Evolutionary conservation across 2,113 vertebrate species (phyloP), one percentile per base, ranked within the genome.

Genomic region (Grus americana): DNA sequence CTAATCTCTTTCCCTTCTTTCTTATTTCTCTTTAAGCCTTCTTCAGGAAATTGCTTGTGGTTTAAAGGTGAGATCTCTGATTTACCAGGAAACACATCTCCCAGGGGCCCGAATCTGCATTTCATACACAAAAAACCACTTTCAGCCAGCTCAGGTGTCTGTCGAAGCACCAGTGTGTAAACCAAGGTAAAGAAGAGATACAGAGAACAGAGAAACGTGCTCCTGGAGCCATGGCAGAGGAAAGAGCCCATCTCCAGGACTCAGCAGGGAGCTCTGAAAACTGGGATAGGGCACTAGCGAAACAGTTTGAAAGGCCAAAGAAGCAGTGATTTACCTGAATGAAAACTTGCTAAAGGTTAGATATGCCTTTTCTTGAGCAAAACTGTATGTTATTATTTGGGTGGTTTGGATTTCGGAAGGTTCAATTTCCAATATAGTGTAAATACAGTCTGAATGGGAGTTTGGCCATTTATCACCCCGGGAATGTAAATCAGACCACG

Each of bases 31-130:
- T 74, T 95, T 67, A 88, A 95, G 68, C 68, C 79, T 90, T 88
- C 88, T 88, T 66, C 93, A 96, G 90, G 90, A 95, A 93, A 96
- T 88, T 90, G 76, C 76, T 81, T 75, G 63, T 84, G 57, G 50
- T 78, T 92, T 92, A 92, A 90, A 94, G 42, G 62, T 32, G 58
- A 88, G 84, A 79, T 87, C 67, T 95, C 93, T 67, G 63, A 88
- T 85, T 54, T 79, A 82, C 70, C 58, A 66, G 63, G 58, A 93
- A 85, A 76, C 29, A 72, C 22, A 44, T 50, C 71, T 96, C 82
- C 63, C 55, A 59, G 68, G 38, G 86, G 26, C 38, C 50, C 0
- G 0, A 90, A 92, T 83, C 67, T 76, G 46, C 85, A 82, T 87
- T 93, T 96, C 75, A 88, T 65, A 57, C 24, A 47, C 23, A 66